phyloP scores from a whole-genome alignment of 1,140 invertebrate species.

The Cataglyphis hispanica region DNA sequence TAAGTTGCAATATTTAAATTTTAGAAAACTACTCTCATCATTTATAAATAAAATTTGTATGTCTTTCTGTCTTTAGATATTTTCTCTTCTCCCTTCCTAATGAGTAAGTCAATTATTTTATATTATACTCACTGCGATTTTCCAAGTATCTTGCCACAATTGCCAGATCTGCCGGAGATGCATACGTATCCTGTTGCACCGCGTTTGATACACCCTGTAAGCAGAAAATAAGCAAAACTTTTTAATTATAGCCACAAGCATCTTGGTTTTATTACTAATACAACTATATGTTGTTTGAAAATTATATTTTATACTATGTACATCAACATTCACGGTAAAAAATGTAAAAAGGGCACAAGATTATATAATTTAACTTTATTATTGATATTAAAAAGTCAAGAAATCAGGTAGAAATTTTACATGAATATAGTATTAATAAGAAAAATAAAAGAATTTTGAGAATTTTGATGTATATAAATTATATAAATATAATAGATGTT shows the following conservation, averaged over 20 bases:
- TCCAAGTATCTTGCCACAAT: slow-evolving; percentile 61
- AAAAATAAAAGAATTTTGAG: too few relatives aligned
- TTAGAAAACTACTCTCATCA: neutral
- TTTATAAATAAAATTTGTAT: slow-evolving; percentile 7
- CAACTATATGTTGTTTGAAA: neutral
- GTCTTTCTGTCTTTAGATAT: neutral
- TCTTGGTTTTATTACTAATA: neutral
- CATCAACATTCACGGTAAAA: neutral
- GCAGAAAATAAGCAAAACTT: slow-evolving; percentile 36
- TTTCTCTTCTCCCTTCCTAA: neutral
- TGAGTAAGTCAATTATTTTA: neutral
- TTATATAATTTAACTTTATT: slow-evolving; percentile 1
- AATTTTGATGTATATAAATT: too few relatives aligned
- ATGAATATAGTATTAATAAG: neutral
- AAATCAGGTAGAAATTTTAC: neutral
- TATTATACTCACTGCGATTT: slow-evolving; percentile 68
- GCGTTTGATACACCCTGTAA: slow-evolving; percentile 54
- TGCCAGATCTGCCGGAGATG: slow-evolving; percentile 3
- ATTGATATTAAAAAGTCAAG: neutral
- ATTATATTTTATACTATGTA: neutral
- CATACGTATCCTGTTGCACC: slow-evolving; percentile 54
- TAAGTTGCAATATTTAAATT: neutral
- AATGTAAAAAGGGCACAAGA: neutral
- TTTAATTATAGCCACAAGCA: slow-evolving; percentile 35
- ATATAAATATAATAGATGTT: too few relatives aligned